phyloP scores from a whole-genome alignment of 1,140 invertebrate genomes.

The Ceratoteleas bidentatus region DNA sequence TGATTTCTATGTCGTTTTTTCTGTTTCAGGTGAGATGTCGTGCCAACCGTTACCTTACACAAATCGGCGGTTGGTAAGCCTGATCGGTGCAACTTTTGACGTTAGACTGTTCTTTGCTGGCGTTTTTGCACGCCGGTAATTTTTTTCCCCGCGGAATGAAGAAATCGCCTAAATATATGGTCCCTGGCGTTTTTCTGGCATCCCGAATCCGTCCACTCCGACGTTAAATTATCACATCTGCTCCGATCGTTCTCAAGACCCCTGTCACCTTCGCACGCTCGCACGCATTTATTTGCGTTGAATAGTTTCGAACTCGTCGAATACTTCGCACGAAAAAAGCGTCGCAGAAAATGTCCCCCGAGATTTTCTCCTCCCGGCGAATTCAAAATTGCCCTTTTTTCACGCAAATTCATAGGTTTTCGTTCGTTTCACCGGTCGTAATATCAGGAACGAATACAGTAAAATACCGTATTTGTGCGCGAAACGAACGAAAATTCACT shows the following conservation, averaged over 20 bases:
- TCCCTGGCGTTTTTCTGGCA: conserved; percentile 41
- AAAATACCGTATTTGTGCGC: no score
- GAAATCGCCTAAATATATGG: conserved; percentile 52
- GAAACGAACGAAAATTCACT: no score
- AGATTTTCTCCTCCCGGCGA: no score
- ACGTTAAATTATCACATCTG: conserved; percentile 65
- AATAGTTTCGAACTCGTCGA: conserved; percentile 41
- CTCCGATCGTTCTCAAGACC: conserved; percentile 58
- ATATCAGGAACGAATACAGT: no score
- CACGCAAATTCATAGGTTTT: no score
- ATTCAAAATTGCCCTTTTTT: no score
- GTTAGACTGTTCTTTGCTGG: conserved; percentile 33
- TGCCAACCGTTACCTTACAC: conserved; percentile 5
- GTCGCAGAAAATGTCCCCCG: not conserved
- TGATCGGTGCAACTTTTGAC: conserved; percentile 30
- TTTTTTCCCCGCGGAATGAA: conserved; percentile 39
- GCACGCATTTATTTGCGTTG: conserved; percentile 39
- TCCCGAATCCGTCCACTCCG: conserved; percentile 39
- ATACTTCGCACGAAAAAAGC: conserved; percentile 26
- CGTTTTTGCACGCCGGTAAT: conserved; percentile 4
- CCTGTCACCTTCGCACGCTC: conserved; percentile 52
- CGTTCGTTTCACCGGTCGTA: no score
- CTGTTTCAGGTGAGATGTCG: conserved; percentile 55
- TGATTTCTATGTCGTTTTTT: conserved; percentile 3
- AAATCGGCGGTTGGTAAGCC: conserved; percentile 48